Percentiles rank a stretch among this genome's conserved stretches.
Conservation (phyloP, 2,113 vertebrate species). For the Thryonomys swinderianus region DNA sequence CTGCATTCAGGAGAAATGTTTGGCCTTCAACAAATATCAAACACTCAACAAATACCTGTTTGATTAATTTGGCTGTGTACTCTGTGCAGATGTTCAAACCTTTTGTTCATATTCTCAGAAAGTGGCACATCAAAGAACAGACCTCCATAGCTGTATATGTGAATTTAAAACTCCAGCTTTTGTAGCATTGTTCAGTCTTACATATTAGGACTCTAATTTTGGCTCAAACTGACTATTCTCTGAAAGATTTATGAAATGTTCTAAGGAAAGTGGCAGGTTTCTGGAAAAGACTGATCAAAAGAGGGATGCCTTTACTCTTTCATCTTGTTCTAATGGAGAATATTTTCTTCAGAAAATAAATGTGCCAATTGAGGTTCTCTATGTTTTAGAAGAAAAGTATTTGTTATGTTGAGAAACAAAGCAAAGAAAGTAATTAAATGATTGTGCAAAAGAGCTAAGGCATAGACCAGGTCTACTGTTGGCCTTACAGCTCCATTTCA, state of each 20-base stretch:
- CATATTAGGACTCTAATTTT: conserved; percentile 44
- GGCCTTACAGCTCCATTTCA: conserved; percentile 14
- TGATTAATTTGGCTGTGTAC: conserved; percentile 12
- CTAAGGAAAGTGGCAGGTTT: conserved; percentile 48
- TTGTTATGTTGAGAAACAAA: neutral
- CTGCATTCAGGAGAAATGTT: neutral
- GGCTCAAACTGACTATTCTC: neutral
- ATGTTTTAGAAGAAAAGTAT: conserved; percentile 36
- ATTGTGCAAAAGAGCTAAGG: neutral
- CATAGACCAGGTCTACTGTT: neutral
- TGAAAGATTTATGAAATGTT: conserved; percentile 59
- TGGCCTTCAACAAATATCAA: neutral
- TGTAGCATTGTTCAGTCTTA: neutral
- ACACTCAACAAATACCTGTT: neutral
- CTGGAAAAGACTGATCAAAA: conserved; percentile 56
- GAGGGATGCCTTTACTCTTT: neutral
- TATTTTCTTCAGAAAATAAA: conserved; percentile 47
- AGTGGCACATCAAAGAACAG: neutral
- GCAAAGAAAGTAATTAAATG: conserved; percentile 5
- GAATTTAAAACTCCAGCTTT: neutral
- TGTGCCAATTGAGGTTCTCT: neutral
- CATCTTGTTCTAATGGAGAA: conserved; percentile 46
- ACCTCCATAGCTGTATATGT: neutral
- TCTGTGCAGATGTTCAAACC: conserved; percentile 9
- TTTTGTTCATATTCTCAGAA: neutral